These are phyloP conservation scores for Trinorchestia longiramus DNA, from an alignment of 1,140 invertebrate genomes.

Conservation along the genomic window DNA sequence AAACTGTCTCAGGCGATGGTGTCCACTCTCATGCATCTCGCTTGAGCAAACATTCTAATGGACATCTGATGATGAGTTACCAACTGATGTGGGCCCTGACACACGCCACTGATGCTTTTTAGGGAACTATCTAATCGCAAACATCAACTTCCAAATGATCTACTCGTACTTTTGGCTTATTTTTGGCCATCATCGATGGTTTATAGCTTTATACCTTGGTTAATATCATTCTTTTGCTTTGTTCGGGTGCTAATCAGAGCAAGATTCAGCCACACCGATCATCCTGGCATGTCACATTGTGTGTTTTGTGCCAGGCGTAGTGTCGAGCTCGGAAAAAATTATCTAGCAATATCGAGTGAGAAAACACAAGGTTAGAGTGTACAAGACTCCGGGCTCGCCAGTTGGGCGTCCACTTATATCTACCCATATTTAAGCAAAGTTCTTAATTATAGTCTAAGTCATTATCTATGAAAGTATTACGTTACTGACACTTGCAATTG, in stretches of 20 bases:
- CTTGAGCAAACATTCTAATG: conserved; percentile 47
- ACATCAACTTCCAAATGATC: background rate
- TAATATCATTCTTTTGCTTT: background rate
- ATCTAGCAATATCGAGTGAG: background rate
- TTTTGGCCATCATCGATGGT: conserved; percentile 7
- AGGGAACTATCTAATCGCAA: background rate
- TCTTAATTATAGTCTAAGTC: background rate
- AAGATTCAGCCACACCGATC: background rate
- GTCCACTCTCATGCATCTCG: conserved; percentile 39
- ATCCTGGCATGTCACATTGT: background rate
- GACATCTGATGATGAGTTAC: background rate
- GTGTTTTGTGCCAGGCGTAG: background rate
- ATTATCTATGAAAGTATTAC: background rate
- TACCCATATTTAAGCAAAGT: background rate
- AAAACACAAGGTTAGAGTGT: background rate
- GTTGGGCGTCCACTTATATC: background rate
- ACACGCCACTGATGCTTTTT: conserved; percentile 31
- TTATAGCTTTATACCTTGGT: no score
- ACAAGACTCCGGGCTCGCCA: background rate
- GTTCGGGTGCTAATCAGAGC: background rate
- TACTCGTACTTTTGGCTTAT: conserved; percentile 33
- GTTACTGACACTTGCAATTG: no score
- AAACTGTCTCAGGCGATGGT: conserved; percentile 23
- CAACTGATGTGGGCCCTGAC: conserved; percentile 3
- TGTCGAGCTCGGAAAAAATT: background rate